phyloP scores from a whole-genome alignment of 2,888 invertebrate species.

The Eristalinus sepulchralis region DNA sequence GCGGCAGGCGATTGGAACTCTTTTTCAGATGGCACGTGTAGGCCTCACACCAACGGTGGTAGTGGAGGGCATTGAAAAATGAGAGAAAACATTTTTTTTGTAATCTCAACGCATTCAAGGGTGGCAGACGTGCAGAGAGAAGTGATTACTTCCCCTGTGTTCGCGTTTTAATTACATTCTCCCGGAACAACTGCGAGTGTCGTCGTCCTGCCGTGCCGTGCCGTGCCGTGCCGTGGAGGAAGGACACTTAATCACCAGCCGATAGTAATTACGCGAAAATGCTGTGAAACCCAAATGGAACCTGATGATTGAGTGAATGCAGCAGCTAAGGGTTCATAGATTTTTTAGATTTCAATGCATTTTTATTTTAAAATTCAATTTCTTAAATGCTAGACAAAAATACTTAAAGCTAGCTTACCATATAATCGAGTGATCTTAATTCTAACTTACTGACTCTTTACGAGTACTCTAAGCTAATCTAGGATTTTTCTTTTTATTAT shows the following conservation, averaged over 20 bases:
- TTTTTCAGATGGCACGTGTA: neutral
- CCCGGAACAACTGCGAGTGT: conserved; percentile 9
- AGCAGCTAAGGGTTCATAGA: conserved; percentile 23
- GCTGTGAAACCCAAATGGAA: conserved; percentile 25
- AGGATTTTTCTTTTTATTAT: too few relatives aligned
- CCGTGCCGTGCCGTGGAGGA: conserved; percentile 1
- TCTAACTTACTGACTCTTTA: too few relatives aligned
- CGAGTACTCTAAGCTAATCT: too few relatives aligned
- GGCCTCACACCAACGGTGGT: neutral
- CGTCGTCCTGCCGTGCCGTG: neutral
- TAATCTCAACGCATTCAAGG: conserved; percentile 56
- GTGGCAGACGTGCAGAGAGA: conserved; percentile 20
- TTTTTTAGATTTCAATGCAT: too few relatives aligned
- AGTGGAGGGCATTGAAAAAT: neutral
- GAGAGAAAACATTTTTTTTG: conserved; percentile 34
- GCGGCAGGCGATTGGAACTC: neutral
- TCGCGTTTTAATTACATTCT: conserved; percentile 57
- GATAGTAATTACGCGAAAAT: conserved; percentile 53
- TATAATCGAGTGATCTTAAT: too few relatives aligned
- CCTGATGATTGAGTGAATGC: conserved; percentile 22
- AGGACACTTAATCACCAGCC: conserved; percentile 64
- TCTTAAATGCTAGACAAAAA: too few relatives aligned
- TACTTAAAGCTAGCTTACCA: too few relatives aligned
- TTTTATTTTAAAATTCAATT: too few relatives aligned
- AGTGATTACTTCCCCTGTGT: conserved; percentile 51